Conservation (phyloP, 2,797 vertebrate genomes). For the Halcyon leucocephala region DNA sequence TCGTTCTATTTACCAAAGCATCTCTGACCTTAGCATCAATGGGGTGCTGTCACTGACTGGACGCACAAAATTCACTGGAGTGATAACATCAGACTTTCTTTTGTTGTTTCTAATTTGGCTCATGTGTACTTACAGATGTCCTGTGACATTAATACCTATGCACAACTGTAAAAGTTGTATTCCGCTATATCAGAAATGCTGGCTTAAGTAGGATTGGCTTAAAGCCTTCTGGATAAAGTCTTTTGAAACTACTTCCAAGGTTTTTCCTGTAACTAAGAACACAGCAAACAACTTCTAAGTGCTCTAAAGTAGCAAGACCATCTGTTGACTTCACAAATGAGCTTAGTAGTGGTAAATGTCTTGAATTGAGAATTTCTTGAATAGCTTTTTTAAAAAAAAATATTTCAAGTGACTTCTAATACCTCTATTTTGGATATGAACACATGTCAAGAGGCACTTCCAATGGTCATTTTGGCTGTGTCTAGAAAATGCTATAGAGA, state of each 20-base stretch:
- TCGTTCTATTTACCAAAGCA: not conserved
- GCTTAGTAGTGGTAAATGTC: not conserved
- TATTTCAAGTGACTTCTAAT: not conserved
- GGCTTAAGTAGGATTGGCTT: not conserved
- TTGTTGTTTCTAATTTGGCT: not conserved
- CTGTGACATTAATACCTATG: not conserved
- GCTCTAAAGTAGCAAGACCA: not conserved
- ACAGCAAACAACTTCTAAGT: not conserved
- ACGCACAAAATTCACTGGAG: not conserved
- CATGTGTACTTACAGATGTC: not conserved
- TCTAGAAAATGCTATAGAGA: not conserved
- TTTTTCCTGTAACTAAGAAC: slow-evolving; percentile 6
- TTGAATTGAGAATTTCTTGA: not conserved
- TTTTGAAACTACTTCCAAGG: not conserved
- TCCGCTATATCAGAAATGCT: not conserved
- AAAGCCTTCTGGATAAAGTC: not conserved
- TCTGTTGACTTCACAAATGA: slow-evolving; percentile 41
- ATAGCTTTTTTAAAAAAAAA: not conserved
- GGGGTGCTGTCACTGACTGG: not conserved
- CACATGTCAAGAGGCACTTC: not conserved
- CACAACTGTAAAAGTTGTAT: not conserved
- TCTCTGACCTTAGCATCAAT: not conserved
- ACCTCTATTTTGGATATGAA: not conserved
- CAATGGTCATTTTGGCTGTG: not conserved
- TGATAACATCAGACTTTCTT: not conserved